A percentile compares a stretch with the other conserved stretches of the same genome.
Evolutionary conservation across 2,113 vertebrate genomes (phyloP).

Genomic region (Callopanchax toddi): DNA sequence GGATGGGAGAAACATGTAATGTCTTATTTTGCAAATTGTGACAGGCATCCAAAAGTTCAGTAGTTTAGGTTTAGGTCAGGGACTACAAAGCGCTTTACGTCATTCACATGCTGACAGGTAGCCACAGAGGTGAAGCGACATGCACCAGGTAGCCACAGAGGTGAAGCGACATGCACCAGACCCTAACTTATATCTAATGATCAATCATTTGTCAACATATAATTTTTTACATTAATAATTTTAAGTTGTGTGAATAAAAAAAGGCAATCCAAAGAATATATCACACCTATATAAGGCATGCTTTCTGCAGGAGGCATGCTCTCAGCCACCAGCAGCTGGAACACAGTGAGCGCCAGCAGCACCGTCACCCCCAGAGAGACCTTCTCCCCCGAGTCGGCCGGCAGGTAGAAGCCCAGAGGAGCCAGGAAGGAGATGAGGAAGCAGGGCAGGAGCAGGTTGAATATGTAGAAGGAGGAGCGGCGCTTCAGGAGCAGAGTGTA

Average conservation of each 20-base stretch:
- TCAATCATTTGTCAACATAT: not conserved
- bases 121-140: no score
- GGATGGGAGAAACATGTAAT: slow-evolving; percentile 6
- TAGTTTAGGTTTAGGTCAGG: no score
- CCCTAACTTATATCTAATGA: not conserved
- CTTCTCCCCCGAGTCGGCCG: slow-evolving; percentile 97
- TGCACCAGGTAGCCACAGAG: no score
- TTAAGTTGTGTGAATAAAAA: not conserved
- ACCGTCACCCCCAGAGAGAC: slow-evolving; percentile 96
- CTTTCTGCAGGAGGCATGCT: slow-evolving; percentile 98
- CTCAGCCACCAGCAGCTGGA: slow-evolving; percentile 97
- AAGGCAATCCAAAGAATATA: not conserved
- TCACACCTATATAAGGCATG: slow-evolving; percentile 93
- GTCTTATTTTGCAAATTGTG: no score
- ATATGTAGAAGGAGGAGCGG: slow-evolving; percentile 95
- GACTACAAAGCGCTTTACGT: no score
- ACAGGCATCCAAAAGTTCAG: no score
- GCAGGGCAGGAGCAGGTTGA: slow-evolving; percentile 94
- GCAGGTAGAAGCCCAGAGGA: slow-evolving; percentile 95
- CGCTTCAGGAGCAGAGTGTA: slow-evolving; percentile 94
- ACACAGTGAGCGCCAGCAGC: slow-evolving; percentile 94
- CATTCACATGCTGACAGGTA: no score
- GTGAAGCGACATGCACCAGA: no score
- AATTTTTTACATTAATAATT: not conserved
- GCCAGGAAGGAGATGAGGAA: slow-evolving; percentile 97